Evolutionary conservation across 2,797 vertebrate species (phyloP), one percentile per base, ranked within the genome.

Genomic region (Cichlasoma orientale): DNA sequence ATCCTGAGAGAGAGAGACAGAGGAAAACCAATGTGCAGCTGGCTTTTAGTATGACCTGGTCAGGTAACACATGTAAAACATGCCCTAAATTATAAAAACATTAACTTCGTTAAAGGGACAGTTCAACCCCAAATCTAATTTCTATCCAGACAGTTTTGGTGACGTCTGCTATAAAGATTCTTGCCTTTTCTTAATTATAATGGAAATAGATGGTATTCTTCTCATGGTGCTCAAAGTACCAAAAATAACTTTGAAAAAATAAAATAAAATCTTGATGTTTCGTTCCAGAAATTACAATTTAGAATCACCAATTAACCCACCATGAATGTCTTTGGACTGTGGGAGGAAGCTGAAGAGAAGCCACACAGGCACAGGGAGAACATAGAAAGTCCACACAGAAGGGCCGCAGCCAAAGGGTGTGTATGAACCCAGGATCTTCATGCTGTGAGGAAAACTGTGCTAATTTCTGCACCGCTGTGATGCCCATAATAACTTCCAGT

Each of bases 1-100:
- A 93, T 99, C 98, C 98, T 99, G 88, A 74, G 56, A 63, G 88
- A 74, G 56, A 63, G 56, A 77, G 16, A 56, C 31, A 68, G 6
- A 50, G 1, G 33, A 29, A 41, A 1, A 56, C 19, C 50, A 52
- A 4, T 53, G 44, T 21, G 19, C 19, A 53, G 50, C 2, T 21
- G 19, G 8, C 19, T 52, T 52, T n/a, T n/a, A 21, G 52, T 10
- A 53, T 53, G 3, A 11, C 9, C 52, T n/a, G 19, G 19, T 4
- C 19, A n/a, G 21, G n/a, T 21, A 21, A 11, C 9, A 10, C 52
- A 21, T 21, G 8, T 21, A 53, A 53, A 21, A 10, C 47, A 50
- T 19, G 50, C 4, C 50, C n/a, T 18, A 53, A 53, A n/a, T 52
- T n/a, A n/a, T 21, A 21, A 21, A 53, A 21, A 53, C 10, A 53